Evolutionary conservation across 1,140 invertebrate species (phyloP), one percentile per base, ranked within the genome.

Genomic region (Palaemon carinicauda): DNA sequence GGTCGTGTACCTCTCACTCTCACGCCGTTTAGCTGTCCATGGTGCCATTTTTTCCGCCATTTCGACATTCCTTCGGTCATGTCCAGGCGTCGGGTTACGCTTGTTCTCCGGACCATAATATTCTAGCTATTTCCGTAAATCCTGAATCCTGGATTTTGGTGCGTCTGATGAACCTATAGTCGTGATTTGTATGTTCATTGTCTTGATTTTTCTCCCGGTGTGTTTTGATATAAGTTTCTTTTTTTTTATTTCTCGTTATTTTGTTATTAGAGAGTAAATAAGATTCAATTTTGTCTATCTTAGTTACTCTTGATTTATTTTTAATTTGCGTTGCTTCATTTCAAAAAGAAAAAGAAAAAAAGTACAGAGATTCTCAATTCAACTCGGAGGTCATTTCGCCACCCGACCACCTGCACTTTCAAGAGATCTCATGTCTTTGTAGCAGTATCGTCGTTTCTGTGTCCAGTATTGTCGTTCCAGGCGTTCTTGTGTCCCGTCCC

Each of bases 11-110:
- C 65, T 77, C 53, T 73, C 80, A 82, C 41, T 27, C 29, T 53
- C 60, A 29, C 60, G 80, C 73, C 80, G 65, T 82, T 82, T 82
- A 71, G 71, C 80, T 82, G 80, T 82, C 80, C 54, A 69, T 82
- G 73, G 71, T 82, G 50, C 80, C 65, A 82, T 82, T 82, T 69
- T 71, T 53, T 17, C 60, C 60, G 3, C 80, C 80, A 82, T 82
- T 82, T 69, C 80, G 60, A 29, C 80, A 31, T 53, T 82, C 80
- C 41, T 27, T 27, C 51, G 80, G 80, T 51, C 80, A 71, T 69
- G 80, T 82, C 33, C 60, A 33, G 41, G 80, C 73, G 80, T 82
- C 41, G 60, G 41, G 65, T 82, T 73, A 73, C 80, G 29, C 80
- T 17, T n/a, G 19, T 50, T 69, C 41, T 51, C 80, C 14, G 10